Conservation (phyloP, 2,888 invertebrate genomes). For the Schizaphis graminum region DNA sequence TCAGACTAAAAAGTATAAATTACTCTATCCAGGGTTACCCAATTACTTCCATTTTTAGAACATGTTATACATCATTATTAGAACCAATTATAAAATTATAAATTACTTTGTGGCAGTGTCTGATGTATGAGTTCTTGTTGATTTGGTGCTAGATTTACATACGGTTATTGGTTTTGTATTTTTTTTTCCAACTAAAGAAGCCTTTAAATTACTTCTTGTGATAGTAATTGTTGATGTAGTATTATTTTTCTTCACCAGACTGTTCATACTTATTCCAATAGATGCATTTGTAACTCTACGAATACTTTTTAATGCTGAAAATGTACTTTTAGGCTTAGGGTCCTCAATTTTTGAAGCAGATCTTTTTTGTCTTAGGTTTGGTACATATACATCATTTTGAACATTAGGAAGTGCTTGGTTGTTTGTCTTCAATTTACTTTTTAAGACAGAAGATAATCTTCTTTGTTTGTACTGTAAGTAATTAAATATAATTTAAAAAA, state of each 20-base stretch:
- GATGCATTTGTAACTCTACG: background rate
- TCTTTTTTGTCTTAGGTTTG: slow-evolving; percentile 27
- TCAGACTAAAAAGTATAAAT: background rate
- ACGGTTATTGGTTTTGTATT: background rate
- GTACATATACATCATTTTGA: background rate
- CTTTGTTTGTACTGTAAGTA: slow-evolving; percentile 21
- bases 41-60: background rate
- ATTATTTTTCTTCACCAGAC: slow-evolving; percentile 30
- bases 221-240: background rate
- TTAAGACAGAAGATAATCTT: slow-evolving; percentile 7
- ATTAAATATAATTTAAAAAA: background rate
- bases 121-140: background rate
- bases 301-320: slow-evolving; percentile 19
- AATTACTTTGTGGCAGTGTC: slow-evolving; percentile 11
- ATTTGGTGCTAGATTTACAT: background rate
- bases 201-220: slow-evolving; percentile 34
- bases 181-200: background rate
- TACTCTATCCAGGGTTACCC: background rate
- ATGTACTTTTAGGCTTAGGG: background rate
- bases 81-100: background rate
- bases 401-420: background rate
- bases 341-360: slow-evolving; percentile 35
- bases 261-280: background rate
- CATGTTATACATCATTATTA: background rate
- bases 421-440: slow-evolving; percentile 37